Evolutionary conservation across 2,113 vertebrate species (phyloP), one percentile per base, ranked within the genome.

Genomic region (Thryonomys swinderianus): DNA sequence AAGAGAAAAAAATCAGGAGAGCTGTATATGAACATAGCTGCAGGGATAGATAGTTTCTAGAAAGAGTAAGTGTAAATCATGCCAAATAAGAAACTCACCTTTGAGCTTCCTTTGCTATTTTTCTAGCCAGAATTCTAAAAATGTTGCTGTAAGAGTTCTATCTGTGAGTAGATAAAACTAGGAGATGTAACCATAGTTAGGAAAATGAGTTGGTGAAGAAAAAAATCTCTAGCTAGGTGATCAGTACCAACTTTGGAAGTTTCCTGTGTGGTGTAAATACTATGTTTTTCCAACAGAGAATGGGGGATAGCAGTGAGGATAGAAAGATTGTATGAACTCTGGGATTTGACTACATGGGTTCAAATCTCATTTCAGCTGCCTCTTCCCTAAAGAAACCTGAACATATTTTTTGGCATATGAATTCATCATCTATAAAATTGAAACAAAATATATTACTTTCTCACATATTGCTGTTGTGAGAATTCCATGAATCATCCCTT

Each of bases 361-460:
- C 59, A 85, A 92, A 91, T 71, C 34, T 18, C n/a, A 71, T 14
- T 69, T 80, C 30, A 27, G 71, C 27, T 32, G 71, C 34, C 78
- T 64, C 74, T 82, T 94, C 34, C 57, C n/a, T 84, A 93, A 53
- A 27, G 37, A 53, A 45, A 1, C 9, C 37, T 73, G 23, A 88
- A 13, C 34, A 40, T n/a, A 59, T 53, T 85, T 90, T 85, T 51
- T 51, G 45, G 30, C 57, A 42, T 8, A 21, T n/a, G 45, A 30
- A 78, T 86, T 93, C 32, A 78, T 66, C 23, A 90, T n/a, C 51
- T 83, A 55, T 62, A 71, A 92, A 82, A 83, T 76, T 16, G 59
- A 2, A 83, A 71, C 90, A 83, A 59, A 95, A 91, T 53, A 5
- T 81, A 40, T 64, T 80, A 51, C 34, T 81, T 51, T 80, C 51